phyloP scores from a whole-genome alignment of 1,140 invertebrate species.

The Drosophila murphyi region DNA sequence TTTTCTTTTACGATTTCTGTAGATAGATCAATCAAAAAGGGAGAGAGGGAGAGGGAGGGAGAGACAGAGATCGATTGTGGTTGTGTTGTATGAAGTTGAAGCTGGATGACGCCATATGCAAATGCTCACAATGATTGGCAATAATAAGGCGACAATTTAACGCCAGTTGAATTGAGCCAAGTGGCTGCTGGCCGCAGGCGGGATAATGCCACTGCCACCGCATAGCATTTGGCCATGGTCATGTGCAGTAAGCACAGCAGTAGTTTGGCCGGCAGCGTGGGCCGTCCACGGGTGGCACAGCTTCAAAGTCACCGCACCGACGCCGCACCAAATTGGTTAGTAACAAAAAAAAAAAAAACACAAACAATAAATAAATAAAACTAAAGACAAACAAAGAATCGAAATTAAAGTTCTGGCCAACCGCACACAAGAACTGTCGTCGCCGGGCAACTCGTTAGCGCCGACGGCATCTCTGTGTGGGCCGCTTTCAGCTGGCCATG shows the following conservation, averaged over 20 bases:
- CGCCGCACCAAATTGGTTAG: slow-evolving; percentile 21
- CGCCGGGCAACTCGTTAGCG: slow-evolving; percentile 39
- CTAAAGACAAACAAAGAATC: background rate
- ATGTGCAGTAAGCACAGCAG: slow-evolving; percentile 20
- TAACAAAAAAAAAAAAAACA: background rate
- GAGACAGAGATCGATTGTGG: background rate
- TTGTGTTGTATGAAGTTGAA: background rate
- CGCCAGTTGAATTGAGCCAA: slow-evolving; percentile 23
- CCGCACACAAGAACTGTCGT: slow-evolving; percentile 32
- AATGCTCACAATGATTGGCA: slow-evolving; percentile 20
- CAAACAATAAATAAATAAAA: background rate
- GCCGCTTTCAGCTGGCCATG: slow-evolving; percentile 62
- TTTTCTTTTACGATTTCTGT: too few species aligned
- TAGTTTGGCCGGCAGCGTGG: background rate
- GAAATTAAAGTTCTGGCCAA: slow-evolving; percentile 51
- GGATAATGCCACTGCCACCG: background rate
- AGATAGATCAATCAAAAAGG: too few species aligned
- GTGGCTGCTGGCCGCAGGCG: slow-evolving; percentile 3
- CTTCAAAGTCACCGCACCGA: slow-evolving; percentile 33
- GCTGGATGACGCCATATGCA: slow-evolving; percentile 13
- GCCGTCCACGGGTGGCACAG: slow-evolving; percentile 4
- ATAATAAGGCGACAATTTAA: slow-evolving; percentile 24
- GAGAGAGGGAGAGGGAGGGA: too few species aligned
- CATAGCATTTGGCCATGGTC: slow-evolving; percentile 13
- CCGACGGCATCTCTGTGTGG: slow-evolving; percentile 50